Evolutionary conservation across 2,888 invertebrate species (phyloP), one percentile per base, ranked within the genome.

Genomic region (Mythimna lalbum): DNA sequence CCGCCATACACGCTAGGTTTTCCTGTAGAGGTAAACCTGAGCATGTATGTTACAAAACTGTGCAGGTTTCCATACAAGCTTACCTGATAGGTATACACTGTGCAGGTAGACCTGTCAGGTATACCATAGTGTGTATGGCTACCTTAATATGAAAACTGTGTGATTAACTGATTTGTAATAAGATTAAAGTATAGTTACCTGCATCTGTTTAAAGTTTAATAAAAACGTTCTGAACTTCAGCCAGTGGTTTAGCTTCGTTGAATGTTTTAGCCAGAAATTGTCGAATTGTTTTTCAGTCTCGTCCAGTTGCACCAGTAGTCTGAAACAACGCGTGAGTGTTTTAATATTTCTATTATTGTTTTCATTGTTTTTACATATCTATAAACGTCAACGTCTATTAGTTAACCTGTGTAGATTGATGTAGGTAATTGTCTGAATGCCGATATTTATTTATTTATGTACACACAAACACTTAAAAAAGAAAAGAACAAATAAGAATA

Each of bases 201-300:
- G 98, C 87, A 99, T 96, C 92, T 99, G 98, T 90, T 98, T 97
- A 92, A 99, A 99, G 90, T 98, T 98, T 90, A 99, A 98, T 95
- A 99, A 99, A 96, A 99, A 99, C 87, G 98, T 97, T 87, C 99
- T 96, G 89, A 99, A 97, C 88, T 98, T 98, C 81, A 99, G 96
- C 95, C 99, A 99, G 92, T 99, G 98, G 88, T 98, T 97, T 89
- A 99, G 96, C 88, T 98, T 98, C 72, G 97, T 97, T 87, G 98
- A 98, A 96, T 99, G 99, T 88, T 98, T 97, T 69, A 97, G 97
- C 99, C 99, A 99, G 95, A 99, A 99, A 86, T 98, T 97, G 92
- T 99, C 99, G 93, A 99, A 99, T 81, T 98, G 98, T 87, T 97
- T 97, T 94, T 99, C 98, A 83, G 99, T 99, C 96, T 99, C 99